These are phyloP conservation scores for Eupithecia inturbata DNA, from an alignment of 2,888 invertebrate species.

Conservation along the genomic window DNA sequence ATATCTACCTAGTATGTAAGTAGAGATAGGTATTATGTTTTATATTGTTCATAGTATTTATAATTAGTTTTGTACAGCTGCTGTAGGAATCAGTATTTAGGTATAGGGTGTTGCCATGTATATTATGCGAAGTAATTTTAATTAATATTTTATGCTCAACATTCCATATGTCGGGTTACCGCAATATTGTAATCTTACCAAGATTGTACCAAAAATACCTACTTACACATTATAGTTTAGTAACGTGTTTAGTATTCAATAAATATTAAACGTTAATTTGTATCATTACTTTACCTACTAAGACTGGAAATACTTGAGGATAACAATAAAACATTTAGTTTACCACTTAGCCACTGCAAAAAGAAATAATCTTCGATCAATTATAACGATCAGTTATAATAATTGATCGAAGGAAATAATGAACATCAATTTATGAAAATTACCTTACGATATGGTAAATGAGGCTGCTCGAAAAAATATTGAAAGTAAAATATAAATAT, in stretches of 20 bases:
- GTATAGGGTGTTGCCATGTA: constrained; percentile 43
- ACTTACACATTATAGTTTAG: constrained; percentile 24
- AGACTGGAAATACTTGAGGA: not conserved
- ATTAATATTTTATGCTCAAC: constrained; percentile 36
- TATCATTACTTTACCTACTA: constrained; percentile 2
- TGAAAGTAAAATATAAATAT: no score
- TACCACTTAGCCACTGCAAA: no score
- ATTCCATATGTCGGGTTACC: constrained; percentile 36
- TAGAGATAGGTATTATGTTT: not conserved
- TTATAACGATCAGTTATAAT: no score
- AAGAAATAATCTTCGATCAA: no score
- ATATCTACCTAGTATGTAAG: not conserved
- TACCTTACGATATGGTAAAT: no score
- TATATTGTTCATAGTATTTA: constrained; percentile 24
- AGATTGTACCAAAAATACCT: constrained; percentile 45
- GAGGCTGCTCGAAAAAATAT: no score
- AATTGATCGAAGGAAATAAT: no score
- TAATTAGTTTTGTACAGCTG: constrained; percentile 39
- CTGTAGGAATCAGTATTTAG: constrained; percentile 44
- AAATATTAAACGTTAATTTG: constrained; percentile 33
- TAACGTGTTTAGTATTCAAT: constrained; percentile 41
- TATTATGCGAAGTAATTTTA: constrained; percentile 43
- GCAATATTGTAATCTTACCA: constrained; percentile 27
- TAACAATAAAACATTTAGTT: no score
- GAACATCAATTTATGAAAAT: no score